phyloP scores from a whole-genome alignment of 2,888 invertebrate genomes.

The Tanaodytes sp. region DNA sequence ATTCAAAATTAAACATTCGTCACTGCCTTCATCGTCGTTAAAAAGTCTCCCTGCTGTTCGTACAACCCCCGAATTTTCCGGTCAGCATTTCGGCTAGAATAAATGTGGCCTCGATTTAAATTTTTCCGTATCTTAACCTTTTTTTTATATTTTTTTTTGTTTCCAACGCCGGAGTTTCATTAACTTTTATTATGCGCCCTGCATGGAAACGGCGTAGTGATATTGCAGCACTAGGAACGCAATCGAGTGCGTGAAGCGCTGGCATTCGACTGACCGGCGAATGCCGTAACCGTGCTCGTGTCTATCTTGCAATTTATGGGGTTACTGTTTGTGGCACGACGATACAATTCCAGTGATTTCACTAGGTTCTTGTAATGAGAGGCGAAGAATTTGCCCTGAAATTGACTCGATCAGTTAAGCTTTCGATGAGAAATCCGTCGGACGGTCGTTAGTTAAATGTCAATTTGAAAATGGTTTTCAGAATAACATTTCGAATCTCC shows the following conservation, averaged over 20 bases:
- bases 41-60: slow-evolving; percentile 1
- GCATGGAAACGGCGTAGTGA: neutral
- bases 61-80: too few relatives aligned
- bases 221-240: slow-evolving; percentile 27
- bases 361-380: slow-evolving; percentile 34
- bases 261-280: slow-evolving; percentile 25
- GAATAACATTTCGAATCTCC: too few relatives aligned
- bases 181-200: slow-evolving; percentile 36
- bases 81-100: too few relatives aligned
- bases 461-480: too few relatives aligned
- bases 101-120: slow-evolving; percentile 8
- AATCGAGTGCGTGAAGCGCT: slow-evolving; percentile 28
- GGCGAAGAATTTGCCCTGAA: slow-evolving; percentile 31
- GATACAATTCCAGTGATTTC: slow-evolving; percentile 22
- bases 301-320: slow-evolving; percentile 42
- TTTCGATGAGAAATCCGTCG: too few relatives aligned
- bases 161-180: slow-evolving; percentile 30
- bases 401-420: too few relatives aligned
- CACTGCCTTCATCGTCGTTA: slow-evolving; percentile 29
- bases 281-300: slow-evolving; percentile 20
- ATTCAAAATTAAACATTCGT: slow-evolving; percentile 39
- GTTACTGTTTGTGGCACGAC: slow-evolving; percentile 34
- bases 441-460: too few relatives aligned
- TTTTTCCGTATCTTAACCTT: slow-evolving; percentile 20
- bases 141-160: too few relatives aligned